These are phyloP conservation scores for Psylliodes chrysocephalus DNA, from an alignment of 2,888 invertebrate species.

Conservation along the genomic window DNA sequence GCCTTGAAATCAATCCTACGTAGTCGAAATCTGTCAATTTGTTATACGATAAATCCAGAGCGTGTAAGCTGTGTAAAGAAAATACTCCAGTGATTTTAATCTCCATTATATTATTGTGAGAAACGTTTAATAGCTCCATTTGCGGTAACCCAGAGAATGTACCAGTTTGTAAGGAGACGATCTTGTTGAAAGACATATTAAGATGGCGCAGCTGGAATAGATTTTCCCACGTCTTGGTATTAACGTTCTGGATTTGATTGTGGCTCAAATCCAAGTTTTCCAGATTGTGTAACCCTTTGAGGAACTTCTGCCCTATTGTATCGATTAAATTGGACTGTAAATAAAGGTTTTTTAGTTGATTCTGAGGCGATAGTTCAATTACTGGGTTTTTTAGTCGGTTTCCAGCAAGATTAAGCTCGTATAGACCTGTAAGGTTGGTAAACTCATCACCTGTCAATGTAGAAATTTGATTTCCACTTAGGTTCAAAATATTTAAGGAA, in stretches of 20 bases:
- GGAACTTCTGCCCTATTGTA: constrained; percentile 48
- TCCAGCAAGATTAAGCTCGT: constrained; percentile 51
- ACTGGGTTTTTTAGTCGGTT: constrained; percentile 52
- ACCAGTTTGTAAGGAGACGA: constrained; percentile 55
- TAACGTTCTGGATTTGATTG: constrained; percentile 53
- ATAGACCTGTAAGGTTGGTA: constrained; percentile 50
- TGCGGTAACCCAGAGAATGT: constrained; percentile 58
- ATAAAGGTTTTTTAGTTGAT: constrained; percentile 50
- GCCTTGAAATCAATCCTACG: constrained; percentile 52
- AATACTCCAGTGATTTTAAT: constrained; percentile 57
- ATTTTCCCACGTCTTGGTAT: constrained; percentile 49
- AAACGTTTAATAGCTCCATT: constrained; percentile 56
- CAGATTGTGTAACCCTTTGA: constrained; percentile 53
- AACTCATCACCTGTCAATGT: constrained; percentile 53
- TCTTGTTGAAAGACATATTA: constrained; percentile 55
- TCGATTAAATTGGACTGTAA: constrained; percentile 55
- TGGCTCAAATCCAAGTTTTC: constrained; percentile 56
- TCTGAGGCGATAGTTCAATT: constrained; percentile 44
- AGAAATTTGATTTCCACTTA: constrained; percentile 54
- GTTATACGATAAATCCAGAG: constrained; percentile 59
- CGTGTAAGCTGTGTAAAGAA: constrained; percentile 56
- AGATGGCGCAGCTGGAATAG: constrained; percentile 53
- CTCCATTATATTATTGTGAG: constrained; percentile 53
- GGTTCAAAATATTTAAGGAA: constrained; percentile 50
- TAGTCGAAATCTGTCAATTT: constrained; percentile 58